Conservation (phyloP, 2,888 invertebrate species). For the Epirrhoe tristata region DNA sequence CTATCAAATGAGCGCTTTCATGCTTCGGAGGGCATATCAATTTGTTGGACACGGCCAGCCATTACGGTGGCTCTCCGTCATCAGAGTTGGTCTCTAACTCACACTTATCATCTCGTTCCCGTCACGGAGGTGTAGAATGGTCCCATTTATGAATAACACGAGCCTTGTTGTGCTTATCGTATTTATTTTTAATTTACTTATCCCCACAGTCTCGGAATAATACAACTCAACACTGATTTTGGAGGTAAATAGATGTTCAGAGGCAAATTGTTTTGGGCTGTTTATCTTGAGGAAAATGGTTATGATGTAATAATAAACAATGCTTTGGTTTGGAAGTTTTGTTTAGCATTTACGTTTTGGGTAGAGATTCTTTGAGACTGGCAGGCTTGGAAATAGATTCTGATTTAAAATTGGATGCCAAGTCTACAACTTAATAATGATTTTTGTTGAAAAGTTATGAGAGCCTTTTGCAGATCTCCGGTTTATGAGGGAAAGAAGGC, state of each 20-base stretch:
- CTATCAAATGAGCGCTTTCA: too few species aligned
- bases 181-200: constrained; percentile 43
- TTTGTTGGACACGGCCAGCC: too few species aligned
- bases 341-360: background rate
- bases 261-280: constrained; percentile 22
- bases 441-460: too few species aligned
- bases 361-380: background rate
- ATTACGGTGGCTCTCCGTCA: too few species aligned
- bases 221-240: constrained; percentile 26
- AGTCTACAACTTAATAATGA: too few species aligned
- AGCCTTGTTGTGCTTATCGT: constrained; percentile 45
- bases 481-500: too few species aligned
- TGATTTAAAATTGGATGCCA: too few species aligned
- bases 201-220: constrained; percentile 24
- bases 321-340: constrained; percentile 1
- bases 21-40: too few species aligned
- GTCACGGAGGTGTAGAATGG: constrained; percentile 1
- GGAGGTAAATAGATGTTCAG: constrained; percentile 27
- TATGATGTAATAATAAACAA: constrained; percentile 27
- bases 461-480: too few species aligned
- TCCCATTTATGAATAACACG: constrained; percentile 63
- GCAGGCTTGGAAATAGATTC: too few species aligned
- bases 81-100: too few species aligned
- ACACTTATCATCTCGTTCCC: constrained; percentile 1
- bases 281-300: constrained; percentile 29